Evolutionary conservation across 1,140 invertebrate species (phyloP).

Genomic region (Cydia amplana): DNA sequence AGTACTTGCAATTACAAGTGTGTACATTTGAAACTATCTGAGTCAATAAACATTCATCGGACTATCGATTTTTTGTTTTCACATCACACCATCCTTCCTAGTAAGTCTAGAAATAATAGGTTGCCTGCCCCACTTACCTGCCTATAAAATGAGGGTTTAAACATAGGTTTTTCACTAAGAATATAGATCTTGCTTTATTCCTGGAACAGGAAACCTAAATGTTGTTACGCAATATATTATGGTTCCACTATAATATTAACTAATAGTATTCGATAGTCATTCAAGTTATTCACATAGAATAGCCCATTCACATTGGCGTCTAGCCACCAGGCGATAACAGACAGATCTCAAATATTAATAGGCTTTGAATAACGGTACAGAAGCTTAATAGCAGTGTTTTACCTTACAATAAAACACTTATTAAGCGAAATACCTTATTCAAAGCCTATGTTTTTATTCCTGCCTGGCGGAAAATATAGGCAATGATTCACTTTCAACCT

Average conservation of each 20-base stretch:
- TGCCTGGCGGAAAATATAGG: neutral
- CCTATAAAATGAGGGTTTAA: no score
- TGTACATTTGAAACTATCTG: no score
- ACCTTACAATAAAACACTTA: neutral
- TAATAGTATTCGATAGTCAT: neutral
- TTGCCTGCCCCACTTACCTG: no score
- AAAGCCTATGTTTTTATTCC: neutral
- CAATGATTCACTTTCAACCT: no score
- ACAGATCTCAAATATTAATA: constrained; percentile 37
- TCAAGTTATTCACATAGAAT: no score
- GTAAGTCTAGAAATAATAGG: no score
- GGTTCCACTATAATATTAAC: neutral
- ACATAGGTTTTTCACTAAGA: no score
- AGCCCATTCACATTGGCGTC: neutral
- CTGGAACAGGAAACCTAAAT: neutral
- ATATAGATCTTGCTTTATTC: no score
- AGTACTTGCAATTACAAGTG: no score
- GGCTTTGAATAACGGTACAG: constrained; percentile 23
- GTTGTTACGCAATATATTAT: neutral
- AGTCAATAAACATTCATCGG: no score
- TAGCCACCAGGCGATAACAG: constrained; percentile 39
- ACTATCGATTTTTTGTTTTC: no score
- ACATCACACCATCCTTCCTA: no score
- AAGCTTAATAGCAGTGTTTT: neutral
- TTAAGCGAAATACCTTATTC: neutral